phyloP scores from a whole-genome alignment of 2,797 vertebrate genomes.

The Eulemur coronatus region DNA sequence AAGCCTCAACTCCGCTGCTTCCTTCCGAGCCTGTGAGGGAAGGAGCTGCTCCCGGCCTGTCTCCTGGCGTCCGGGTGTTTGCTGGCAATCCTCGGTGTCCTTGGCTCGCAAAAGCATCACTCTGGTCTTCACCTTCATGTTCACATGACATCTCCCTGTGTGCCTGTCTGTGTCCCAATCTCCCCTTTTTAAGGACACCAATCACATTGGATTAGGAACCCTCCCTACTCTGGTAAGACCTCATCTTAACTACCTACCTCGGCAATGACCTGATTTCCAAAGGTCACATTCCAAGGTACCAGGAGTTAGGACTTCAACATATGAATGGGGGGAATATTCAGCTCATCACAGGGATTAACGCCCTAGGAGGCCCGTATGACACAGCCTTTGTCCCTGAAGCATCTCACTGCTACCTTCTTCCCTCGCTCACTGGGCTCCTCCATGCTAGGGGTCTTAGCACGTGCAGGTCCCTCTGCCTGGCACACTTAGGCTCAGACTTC shows the following conservation, averaged over 20 bases:
- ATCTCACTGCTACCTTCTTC: background rate
- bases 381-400: background rate
- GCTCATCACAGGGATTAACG: background rate
- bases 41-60: background rate
- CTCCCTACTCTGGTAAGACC: background rate
- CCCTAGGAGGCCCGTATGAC: background rate
- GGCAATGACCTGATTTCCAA: background rate
- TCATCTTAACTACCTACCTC: background rate
- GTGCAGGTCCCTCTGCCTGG: background rate
- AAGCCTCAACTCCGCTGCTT: background rate
- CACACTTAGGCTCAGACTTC: background rate
- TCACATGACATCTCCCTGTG: background rate
- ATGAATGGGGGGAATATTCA: background rate
- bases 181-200: background rate
- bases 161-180: background rate
- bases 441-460: background rate
- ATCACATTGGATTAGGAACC: background rate
- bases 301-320: background rate
- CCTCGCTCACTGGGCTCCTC: background rate
- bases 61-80: rapidly evolving
- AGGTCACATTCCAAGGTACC: background rate
- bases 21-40: background rate
- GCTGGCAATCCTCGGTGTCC: background rate
- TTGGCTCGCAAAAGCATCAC: background rate
- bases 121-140: background rate